phyloP scores from a whole-genome alignment of 2,888 invertebrate species.

The Ornithoptera priamus region DNA sequence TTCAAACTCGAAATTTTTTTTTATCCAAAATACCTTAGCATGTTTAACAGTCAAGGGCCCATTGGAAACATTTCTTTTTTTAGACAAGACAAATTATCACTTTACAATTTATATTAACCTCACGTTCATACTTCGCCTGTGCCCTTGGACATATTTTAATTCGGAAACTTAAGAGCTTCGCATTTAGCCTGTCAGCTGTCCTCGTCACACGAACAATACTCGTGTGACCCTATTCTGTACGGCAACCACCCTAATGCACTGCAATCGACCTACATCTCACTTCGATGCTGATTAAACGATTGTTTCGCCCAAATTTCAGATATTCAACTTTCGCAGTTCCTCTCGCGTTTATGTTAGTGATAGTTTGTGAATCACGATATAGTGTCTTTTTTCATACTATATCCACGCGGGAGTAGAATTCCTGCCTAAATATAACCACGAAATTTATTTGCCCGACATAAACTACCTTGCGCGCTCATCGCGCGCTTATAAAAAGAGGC shows the following conservation, averaged over 20 bases:
- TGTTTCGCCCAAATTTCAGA: conserved; percentile 30
- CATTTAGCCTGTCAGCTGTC: conserved; percentile 49
- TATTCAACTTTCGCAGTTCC: neutral
- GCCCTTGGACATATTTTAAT: conserved; percentile 46
- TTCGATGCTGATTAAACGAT: conserved; percentile 50
- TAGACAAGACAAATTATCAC: neutral
- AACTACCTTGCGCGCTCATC: conserved; percentile 70
- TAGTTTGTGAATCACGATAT: conserved; percentile 38
- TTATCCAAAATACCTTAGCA: conserved; percentile 43
- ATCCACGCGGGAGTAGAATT: conserved; percentile 51
- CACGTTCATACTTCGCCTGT: conserved; percentile 12
- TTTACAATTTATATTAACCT: neutral
- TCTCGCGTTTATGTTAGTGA: conserved; percentile 29
- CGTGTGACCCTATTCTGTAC: conserved; percentile 60
- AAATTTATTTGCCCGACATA: conserved; percentile 61
- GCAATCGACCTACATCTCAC: conserved; percentile 56
- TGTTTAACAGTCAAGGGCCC: conserved; percentile 42
- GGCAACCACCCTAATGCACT: conserved; percentile 49
- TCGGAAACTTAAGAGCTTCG: conserved; percentile 49
- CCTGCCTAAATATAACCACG: conserved; percentile 70
- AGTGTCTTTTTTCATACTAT: conserved; percentile 29
- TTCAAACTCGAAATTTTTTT: conserved; percentile 71
- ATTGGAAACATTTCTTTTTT: conserved; percentile 31
- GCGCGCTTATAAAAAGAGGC: conserved; percentile 76
- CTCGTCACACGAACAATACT: conserved; percentile 55